phyloP scores from a whole-genome alignment of 2,113 vertebrate genomes.

The Mastomys coucha region DNA sequence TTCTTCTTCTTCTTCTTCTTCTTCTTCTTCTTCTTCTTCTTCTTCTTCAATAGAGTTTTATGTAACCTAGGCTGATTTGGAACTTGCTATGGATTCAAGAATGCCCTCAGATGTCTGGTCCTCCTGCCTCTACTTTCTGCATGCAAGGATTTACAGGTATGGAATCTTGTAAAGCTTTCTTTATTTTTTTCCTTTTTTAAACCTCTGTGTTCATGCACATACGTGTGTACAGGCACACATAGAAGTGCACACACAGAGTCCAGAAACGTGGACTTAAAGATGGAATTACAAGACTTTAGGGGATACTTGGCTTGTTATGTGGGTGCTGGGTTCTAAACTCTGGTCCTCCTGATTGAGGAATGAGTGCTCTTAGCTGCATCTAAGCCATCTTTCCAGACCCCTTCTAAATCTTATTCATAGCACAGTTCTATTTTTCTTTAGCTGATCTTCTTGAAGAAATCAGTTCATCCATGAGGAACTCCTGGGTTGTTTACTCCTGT shows the following conservation, averaged over 20 bases:
- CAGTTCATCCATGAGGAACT: not conserved
- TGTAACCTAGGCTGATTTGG: not conserved
- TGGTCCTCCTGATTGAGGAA: not conserved
- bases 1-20: fast-evolving
- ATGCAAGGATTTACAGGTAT: not conserved
- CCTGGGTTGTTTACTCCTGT: not conserved
- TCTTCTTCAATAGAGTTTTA: not conserved
- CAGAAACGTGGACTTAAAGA: not conserved
- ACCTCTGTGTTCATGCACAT: not conserved
- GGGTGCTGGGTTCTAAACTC: not conserved
- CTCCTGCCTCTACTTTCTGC: not conserved
- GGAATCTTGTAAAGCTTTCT: not conserved
- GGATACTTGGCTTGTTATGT: not conserved
- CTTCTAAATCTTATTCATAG: not conserved
- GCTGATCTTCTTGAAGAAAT: conserved; percentile 22
- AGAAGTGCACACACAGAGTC: not conserved
- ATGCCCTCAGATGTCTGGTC: not conserved
- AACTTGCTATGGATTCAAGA: not conserved
- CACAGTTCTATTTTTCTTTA: conserved; percentile 4
- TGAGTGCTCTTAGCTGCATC: not conserved
- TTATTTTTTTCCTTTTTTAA: not conserved
- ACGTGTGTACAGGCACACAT: not conserved
- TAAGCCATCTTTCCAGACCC: not conserved
- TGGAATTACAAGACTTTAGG: not conserved
- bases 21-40: fast-evolving